Conservation (phyloP, 2,888 invertebrate genomes). For the Drosophila borealis region DNA sequence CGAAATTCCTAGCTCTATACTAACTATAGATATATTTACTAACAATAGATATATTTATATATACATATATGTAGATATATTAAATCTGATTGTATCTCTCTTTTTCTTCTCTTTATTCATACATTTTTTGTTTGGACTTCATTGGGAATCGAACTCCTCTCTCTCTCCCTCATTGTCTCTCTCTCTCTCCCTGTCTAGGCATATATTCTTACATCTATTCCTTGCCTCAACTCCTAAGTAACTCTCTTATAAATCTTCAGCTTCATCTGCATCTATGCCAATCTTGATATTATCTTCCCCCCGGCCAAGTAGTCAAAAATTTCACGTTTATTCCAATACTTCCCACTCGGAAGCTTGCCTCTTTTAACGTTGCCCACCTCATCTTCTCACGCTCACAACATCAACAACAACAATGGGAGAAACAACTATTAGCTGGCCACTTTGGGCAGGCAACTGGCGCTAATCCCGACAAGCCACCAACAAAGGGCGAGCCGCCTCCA, state of each 20-base stretch:
- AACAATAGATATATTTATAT: too few relatives aligned
- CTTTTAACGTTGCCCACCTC: constrained; percentile 6
- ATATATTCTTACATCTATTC: not conserved
- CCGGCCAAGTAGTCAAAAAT: not conserved
- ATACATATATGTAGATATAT: too few relatives aligned
- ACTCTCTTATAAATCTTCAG: not conserved
- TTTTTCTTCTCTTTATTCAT: too few relatives aligned
- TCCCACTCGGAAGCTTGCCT: not conserved
- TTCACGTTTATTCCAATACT: not conserved
- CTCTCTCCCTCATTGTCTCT: not conserved
- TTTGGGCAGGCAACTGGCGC: constrained; percentile 68
- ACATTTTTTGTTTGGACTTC: too few relatives aligned
- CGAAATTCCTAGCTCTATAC: too few relatives aligned
- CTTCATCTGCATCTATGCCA: not conserved
- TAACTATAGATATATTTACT: too few relatives aligned
- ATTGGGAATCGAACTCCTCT: not conserved
- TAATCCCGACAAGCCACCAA: constrained; percentile 63
- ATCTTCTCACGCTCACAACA: constrained; percentile 63
- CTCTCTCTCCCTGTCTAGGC: not conserved
- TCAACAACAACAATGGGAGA: constrained; percentile 4
- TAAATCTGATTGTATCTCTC: too few relatives aligned
- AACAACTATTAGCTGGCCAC: constrained; percentile 71
- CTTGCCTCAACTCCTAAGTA: not conserved
- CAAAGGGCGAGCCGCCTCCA: constrained; percentile 32
- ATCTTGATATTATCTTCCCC: not conserved